Conservation (phyloP, 2,113 vertebrate genomes). For the Oreotrochilus melanogaster region DNA sequence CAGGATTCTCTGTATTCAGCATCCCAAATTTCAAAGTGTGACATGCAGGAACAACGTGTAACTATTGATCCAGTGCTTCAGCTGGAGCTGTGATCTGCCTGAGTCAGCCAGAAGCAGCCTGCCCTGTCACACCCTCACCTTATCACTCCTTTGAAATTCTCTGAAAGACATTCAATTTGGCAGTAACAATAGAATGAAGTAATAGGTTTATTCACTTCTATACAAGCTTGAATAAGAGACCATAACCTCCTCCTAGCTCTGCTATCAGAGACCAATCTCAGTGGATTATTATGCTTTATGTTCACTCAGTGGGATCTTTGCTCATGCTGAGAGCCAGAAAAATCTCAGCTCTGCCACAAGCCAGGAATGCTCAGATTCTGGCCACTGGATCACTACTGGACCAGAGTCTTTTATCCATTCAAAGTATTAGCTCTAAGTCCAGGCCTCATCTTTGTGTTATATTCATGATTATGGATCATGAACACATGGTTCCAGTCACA, state of each 20-base stretch:
- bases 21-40: background rate
- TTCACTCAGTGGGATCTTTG: background rate
- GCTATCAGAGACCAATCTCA: background rate
- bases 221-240: background rate
- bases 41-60: background rate
- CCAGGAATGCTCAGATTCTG: background rate
- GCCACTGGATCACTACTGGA: background rate
- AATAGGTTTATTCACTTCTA: slow-evolving; percentile 17
- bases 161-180: background rate
- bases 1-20: background rate
- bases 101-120: background rate
- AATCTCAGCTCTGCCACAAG: background rate
- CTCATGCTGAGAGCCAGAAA: background rate
- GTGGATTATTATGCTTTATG: background rate
- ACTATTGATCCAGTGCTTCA: background rate
- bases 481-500: background rate
- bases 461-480: background rate
- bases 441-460: background rate
- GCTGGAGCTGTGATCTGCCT: background rate
- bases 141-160: background rate
- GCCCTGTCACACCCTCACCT: background rate
- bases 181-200: background rate
- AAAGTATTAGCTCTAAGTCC: background rate
- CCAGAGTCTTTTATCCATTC: background rate
- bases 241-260: background rate